phyloP scores from a whole-genome alignment of 2,113 vertebrate species.

The Atrichornis clamosus region DNA sequence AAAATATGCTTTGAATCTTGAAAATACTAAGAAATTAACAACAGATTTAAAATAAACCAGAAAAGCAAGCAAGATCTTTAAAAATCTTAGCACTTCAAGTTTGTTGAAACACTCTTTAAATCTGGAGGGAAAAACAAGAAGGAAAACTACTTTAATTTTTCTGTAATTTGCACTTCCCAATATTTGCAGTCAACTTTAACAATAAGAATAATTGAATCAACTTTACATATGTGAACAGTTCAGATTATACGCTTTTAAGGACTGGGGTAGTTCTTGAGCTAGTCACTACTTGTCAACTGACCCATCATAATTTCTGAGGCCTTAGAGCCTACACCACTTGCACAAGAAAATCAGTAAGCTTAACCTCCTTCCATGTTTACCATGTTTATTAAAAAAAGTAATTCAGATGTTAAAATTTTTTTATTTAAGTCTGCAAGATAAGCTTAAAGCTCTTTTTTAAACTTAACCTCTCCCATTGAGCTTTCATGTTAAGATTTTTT shows the following conservation, averaged over 20 bases:
- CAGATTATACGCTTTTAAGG: neutral
- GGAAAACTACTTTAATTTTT: neutral
- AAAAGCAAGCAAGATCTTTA: neutral
- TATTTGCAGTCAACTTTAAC: neutral
- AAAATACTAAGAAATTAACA: neutral
- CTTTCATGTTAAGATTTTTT: neutral
- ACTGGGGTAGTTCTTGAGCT: neutral
- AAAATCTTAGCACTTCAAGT: neutral
- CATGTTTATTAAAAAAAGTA: neutral
- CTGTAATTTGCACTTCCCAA: neutral
- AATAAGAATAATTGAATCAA: neutral
- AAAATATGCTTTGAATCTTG: neutral
- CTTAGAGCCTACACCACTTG: neutral
- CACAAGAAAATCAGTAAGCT: neutral
- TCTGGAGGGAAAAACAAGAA: neutral
- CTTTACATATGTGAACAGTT: neutral
- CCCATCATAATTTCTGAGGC: neutral
- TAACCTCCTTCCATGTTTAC: neutral
- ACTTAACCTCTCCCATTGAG: neutral
- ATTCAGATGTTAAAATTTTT: neutral
- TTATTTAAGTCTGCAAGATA: neutral
- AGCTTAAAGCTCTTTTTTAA: neutral
- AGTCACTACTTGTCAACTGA: neutral
- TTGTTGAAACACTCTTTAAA: neutral
- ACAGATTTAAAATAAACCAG: neutral